Percentiles rank a stretch among this genome's conserved stretches.
Conservation (phyloP, 2,888 invertebrate species). For the Drosophila seclusa region DNA sequence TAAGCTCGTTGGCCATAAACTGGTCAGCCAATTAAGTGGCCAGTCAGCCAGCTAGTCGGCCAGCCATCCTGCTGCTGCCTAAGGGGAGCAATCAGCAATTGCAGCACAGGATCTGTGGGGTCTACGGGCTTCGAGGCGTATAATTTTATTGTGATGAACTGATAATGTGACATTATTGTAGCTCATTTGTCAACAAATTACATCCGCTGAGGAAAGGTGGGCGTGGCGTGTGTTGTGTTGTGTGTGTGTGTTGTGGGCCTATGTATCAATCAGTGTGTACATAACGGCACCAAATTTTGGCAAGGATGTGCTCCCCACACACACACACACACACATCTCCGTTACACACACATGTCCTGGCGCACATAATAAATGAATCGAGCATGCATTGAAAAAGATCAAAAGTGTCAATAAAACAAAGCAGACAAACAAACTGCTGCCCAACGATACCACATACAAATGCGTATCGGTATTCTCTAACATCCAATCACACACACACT, state of each 20-base stretch:
- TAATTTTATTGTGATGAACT: slow-evolving; percentile 81
- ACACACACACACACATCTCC: neutral
- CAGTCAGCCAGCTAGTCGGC: slow-evolving; percentile 5
- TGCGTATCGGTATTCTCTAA: slow-evolving; percentile 6
- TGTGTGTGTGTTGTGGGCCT: slow-evolving; percentile 22
- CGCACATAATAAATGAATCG: slow-evolving; percentile 78
- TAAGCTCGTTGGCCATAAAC: slow-evolving; percentile 31
- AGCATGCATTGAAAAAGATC: slow-evolving; percentile 75
- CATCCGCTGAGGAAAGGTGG: slow-evolving; percentile 59
- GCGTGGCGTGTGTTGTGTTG: slow-evolving; percentile 10
- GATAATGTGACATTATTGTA: slow-evolving; percentile 80
- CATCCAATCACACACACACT: neutral
- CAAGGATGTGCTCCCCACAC: slow-evolving; percentile 26
- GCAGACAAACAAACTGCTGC: slow-evolving; percentile 65
- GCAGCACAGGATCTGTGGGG: slow-evolving; percentile 31
- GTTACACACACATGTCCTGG: slow-evolving; percentile 15
- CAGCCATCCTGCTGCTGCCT: slow-evolving; percentile 1
- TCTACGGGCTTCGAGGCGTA: slow-evolving; percentile 48
- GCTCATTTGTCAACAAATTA: slow-evolving; percentile 80
- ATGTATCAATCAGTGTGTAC: slow-evolving; percentile 75
- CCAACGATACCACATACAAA: slow-evolving; percentile 42
- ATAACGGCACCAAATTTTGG: slow-evolving; percentile 52
- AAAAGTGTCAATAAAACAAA: slow-evolving; percentile 81
- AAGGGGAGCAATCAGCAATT: slow-evolving; percentile 47
- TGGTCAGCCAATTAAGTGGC: slow-evolving; percentile 57